These are phyloP conservation scores for Zygothrica quintamaculata DNA, from an alignment of 2,888 invertebrate genomes.

Conservation along the genomic window DNA sequence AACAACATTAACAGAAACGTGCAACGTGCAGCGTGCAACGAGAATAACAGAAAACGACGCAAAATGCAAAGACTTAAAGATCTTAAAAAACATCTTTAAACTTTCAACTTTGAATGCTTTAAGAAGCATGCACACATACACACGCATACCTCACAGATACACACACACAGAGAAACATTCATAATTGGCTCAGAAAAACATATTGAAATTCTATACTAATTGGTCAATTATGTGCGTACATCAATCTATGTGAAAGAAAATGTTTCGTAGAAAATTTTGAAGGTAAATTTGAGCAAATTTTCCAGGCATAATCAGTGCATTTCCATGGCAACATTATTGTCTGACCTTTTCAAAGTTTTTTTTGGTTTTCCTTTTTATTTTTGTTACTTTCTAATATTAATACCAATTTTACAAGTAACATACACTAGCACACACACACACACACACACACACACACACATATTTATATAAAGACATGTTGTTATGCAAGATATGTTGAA, in stretches of 20 bases:
- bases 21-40: conserved; percentile 34
- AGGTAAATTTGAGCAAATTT: too few relatives aligned
- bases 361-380: too few relatives aligned
- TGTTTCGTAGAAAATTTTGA: too few relatives aligned
- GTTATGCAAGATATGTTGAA: conserved; percentile 30
- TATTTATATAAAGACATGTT: conserved; percentile 13
- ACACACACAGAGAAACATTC: conserved; percentile 3
- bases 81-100: conserved; percentile 5
- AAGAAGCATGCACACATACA: too few relatives aligned
- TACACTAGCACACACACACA: conserved; percentile 7
- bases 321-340: conserved; percentile 45
- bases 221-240: conserved; percentile 46
- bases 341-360: conserved; percentile 5
- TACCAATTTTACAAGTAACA: conserved; percentile 10
- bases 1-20: conserved; percentile 45
- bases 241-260: too few relatives aligned
- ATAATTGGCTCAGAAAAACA: conserved; percentile 56
- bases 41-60: background rate
- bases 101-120: background rate
- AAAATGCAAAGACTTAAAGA: conserved; percentile 5
- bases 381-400: too few relatives aligned
- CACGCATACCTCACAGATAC: conserved; percentile 2
- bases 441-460: conserved; percentile 15
- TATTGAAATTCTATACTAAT: conserved; percentile 52
- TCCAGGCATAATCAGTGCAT: too few relatives aligned